phyloP scores from a whole-genome alignment of 2,888 invertebrate genomes.

The Lycaena phlaeas region DNA sequence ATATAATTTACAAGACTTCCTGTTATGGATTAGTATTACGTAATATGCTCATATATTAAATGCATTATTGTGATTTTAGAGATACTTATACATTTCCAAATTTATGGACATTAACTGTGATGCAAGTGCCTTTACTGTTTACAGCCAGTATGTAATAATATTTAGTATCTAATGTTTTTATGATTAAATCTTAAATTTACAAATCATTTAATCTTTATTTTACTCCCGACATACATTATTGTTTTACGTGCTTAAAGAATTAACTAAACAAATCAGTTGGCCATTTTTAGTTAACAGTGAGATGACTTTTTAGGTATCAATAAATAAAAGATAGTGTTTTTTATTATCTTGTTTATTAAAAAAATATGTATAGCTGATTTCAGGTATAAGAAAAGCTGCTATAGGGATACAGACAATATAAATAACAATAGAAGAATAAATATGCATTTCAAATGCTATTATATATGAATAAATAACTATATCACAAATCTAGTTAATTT shows the following conservation, averaged over 20 bases:
- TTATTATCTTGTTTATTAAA: too few relatives aligned
- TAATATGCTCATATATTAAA: background rate
- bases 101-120: slow-evolving; percentile 34
- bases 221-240: background rate
- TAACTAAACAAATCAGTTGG: too few relatives aligned
- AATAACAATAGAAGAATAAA: background rate
- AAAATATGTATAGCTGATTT: background rate
- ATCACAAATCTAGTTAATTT: slow-evolving; percentile 9
- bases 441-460: slow-evolving; percentile 10
- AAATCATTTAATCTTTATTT: background rate
- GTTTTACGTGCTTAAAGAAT: too few relatives aligned
- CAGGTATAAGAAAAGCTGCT: background rate
- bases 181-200: background rate
- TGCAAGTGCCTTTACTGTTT: slow-evolving; percentile 43
- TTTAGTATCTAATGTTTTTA: slow-evolving; percentile 22
- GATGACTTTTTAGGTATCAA: too few relatives aligned
- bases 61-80: slow-evolving; percentile 5
- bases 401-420: slow-evolving; percentile 4
- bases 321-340: too few relatives aligned
- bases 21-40: slow-evolving; percentile 2
- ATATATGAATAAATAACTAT: background rate
- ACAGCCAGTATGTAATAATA: slow-evolving; percentile 41
- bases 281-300: too few relatives aligned
- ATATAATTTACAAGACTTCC: background rate
- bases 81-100: slow-evolving; percentile 8